These are phyloP conservation scores for Cynopterus brachyotis DNA, from an alignment of 2,113 vertebrate genomes.

Conservation along the genomic window DNA sequence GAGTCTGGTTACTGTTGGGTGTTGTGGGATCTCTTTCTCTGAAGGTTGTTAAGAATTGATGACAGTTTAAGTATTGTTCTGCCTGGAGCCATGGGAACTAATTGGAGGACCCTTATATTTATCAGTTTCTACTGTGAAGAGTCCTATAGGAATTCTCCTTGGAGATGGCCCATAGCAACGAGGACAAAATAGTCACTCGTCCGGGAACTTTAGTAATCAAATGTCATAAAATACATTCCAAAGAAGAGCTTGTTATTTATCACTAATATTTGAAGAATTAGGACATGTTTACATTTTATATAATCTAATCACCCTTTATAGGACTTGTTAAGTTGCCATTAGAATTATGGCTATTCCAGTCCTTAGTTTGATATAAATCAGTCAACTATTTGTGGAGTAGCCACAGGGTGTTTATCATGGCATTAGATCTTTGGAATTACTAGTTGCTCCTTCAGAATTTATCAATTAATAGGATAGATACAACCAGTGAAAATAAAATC, in stretches of 20 bases:
- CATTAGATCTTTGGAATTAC: neutral
- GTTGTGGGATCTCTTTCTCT: conserved; percentile 51
- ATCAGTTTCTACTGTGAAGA: conserved; percentile 56
- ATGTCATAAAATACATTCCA: conserved; percentile 32
- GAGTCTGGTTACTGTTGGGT: neutral
- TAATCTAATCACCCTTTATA: neutral
- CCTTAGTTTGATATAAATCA: neutral
- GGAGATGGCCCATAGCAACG: conserved; percentile 65
- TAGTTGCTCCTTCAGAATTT: neutral
- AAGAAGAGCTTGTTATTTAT: conserved; percentile 47
- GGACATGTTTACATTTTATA: neutral
- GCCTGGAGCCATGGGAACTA: conserved; percentile 70
- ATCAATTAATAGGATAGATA: neutral
- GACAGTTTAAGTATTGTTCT: conserved; percentile 65
- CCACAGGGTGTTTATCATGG: neutral
- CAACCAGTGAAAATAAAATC: neutral
- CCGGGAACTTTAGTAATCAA: conserved; percentile 59
- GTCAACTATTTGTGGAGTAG: neutral
- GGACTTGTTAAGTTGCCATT: neutral
- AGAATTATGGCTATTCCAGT: neutral
- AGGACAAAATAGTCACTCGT: conserved; percentile 23
- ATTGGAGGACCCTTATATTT: conserved; percentile 71
- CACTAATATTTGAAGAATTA: neutral
- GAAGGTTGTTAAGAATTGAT: conserved; percentile 73
- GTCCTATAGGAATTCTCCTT: conserved; percentile 59